Conservation (phyloP, 2,113 vertebrate species). For the Sturnira hondurensis region DNA sequence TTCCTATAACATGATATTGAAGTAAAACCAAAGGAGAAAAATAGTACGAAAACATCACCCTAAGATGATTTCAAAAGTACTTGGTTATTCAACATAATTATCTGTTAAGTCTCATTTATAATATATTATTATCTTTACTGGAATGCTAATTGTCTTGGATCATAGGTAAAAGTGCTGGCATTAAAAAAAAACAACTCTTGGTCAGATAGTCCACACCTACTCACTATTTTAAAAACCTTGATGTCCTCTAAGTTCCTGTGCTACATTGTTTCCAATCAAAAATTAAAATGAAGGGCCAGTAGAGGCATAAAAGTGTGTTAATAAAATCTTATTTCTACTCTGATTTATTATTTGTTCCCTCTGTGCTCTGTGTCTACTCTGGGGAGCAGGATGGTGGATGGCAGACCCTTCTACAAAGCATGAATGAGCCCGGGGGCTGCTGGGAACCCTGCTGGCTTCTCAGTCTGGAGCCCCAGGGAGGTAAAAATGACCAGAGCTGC, state of each 20-base stretch:
- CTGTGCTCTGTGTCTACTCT: background rate
- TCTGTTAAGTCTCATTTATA: background rate
- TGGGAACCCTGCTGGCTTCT: background rate
- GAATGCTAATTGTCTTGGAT: background rate
- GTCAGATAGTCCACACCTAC: background rate
- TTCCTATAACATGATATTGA: background rate
- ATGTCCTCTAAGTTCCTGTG: background rate
- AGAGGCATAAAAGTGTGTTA: background rate
- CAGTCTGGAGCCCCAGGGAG: background rate
- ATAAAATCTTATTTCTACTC: background rate
- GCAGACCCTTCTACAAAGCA: background rate
- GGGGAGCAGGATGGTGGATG: background rate
- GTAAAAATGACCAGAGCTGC: background rate
- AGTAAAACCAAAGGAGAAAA: slow-evolving; percentile 19
- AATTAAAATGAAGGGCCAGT: background rate
- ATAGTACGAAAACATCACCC: background rate
- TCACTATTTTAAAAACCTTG: background rate
- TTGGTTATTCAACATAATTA: slow-evolving; percentile 11
- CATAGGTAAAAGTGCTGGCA: background rate
- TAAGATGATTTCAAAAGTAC: background rate
- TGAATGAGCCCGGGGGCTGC: background rate
- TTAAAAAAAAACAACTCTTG: background rate
- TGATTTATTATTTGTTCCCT: background rate
- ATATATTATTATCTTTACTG: background rate
- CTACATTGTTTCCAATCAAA: background rate